A percentile compares a stretch with the other conserved stretches of the same genome.
Evolutionary conservation across 2,113 vertebrate species (phyloP).

Genomic region (Acanthochromis polyacanthus): DNA sequence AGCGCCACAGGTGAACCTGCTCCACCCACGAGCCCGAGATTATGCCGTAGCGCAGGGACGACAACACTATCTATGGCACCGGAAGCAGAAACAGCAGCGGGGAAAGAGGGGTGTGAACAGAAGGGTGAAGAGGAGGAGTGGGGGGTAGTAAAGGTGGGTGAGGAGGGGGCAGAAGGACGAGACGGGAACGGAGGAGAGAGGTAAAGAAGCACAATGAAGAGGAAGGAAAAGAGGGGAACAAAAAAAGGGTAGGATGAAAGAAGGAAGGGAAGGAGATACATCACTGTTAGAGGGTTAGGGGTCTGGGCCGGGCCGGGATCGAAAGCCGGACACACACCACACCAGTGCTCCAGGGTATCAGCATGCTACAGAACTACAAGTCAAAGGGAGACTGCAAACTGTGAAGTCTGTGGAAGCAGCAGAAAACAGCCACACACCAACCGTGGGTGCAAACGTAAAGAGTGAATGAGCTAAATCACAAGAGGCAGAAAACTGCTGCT

Average conservation of each 20-base stretch:
- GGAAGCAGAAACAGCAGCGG: constrained; percentile 63
- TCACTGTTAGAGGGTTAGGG: constrained; percentile 83
- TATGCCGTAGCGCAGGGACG: constrained; percentile 84
- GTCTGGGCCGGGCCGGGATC: constrained; percentile 62
- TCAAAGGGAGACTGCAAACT: constrained; percentile 36
- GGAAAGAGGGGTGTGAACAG: neutral
- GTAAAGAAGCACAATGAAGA: constrained; percentile 33
- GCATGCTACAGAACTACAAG: constrained; percentile 36
- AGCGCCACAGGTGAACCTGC: constrained; percentile 86
- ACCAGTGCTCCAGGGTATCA: constrained; percentile 40
- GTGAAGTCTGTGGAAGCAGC: constrained; percentile 48
- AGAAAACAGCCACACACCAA: constrained; percentile 28
- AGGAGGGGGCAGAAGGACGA: constrained; percentile 31
- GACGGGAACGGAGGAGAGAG: neutral
- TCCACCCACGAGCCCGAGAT: constrained; percentile 82
- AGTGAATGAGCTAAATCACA: constrained; percentile 43
- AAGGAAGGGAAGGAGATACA: constrained; percentile 70
- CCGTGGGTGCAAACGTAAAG: constrained; percentile 44
- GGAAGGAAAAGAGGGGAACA: constrained; percentile 32
- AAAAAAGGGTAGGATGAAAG: constrained; percentile 45
- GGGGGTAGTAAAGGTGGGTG: constrained; percentile 36
- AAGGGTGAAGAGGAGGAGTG: constrained; percentile 37
- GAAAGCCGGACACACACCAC: constrained; percentile 65
- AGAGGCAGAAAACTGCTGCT: constrained; percentile 55
- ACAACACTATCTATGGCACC: constrained; percentile 83